A percentile compares a stretch with the other conserved stretches of the same genome.
phyloP scores from a whole-genome alignment of 2,888 invertebrate species.

The Leptothorax acervorum region DNA sequence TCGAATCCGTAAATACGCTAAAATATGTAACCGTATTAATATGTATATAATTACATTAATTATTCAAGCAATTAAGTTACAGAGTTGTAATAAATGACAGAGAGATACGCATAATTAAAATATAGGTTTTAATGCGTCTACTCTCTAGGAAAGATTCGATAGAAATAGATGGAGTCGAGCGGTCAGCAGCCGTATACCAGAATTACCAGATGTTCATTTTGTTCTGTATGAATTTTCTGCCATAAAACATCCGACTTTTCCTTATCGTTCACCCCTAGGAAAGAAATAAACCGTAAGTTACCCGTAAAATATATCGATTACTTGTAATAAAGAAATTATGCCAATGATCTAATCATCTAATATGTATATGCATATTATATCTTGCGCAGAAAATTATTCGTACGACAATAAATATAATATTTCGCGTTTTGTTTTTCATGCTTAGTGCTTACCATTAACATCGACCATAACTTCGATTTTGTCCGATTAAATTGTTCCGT shows the following conservation, averaged over 20 bases:
- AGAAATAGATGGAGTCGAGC: not conserved
- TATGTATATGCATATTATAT: not conserved
- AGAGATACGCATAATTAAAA: not conserved
- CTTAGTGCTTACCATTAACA: conserved; percentile 80
- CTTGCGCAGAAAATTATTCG: not conserved
- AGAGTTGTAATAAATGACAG: not conserved
- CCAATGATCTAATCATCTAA: too few relatives aligned
- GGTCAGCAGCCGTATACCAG: conserved; percentile 48
- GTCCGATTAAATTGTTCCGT: conserved; percentile 37
- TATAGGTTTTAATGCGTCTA: not conserved
- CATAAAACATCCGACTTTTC: conserved; percentile 77
- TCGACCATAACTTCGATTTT: conserved; percentile 79
- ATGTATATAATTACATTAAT: not conserved
- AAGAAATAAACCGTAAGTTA: conserved; percentile 16
- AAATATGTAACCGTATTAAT: conserved; percentile 60
- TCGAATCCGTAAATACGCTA: conserved; percentile 87
- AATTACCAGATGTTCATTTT: conserved; percentile 88
- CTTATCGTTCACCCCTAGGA: conserved; percentile 80
- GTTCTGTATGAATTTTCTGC: conserved; percentile 86
- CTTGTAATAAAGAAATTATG: not conserved
- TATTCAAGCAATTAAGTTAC: not conserved
- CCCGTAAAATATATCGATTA: not conserved
- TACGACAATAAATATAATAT: not conserved
- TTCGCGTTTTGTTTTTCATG: not conserved
- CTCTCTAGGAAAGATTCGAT: not conserved